Evolutionary conservation across 2,797 vertebrate species (phyloP).

Genomic region (Buceros bicornis): DNA sequence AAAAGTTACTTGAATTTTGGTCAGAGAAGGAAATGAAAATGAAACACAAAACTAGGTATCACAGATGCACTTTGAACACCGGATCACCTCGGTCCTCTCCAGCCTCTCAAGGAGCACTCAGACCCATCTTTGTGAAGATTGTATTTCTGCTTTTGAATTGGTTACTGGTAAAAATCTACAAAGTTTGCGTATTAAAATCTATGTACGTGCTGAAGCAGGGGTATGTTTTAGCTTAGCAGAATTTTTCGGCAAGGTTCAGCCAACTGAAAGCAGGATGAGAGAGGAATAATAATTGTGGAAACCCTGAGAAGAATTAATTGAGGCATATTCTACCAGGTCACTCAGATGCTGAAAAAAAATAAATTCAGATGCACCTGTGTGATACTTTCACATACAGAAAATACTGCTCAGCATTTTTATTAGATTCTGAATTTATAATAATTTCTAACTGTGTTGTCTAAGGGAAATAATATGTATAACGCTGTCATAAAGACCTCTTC

Average conservation of each 20-base stretch:
- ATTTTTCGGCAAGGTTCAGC: not conserved
- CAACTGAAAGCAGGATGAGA: not conserved
- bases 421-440: not conserved
- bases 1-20: not conserved
- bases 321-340: not conserved
- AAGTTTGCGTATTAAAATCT: not conserved
- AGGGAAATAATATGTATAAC: not conserved
- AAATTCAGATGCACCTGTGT: not conserved
- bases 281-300: not conserved
- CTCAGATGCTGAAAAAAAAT: not conserved
- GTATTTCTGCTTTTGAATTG: not conserved
- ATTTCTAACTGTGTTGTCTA: not conserved
- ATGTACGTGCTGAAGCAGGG: not conserved
- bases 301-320: conserved; percentile 24
- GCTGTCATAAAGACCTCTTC: not conserved
- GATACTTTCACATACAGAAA: not conserved
- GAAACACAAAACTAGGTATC: not conserved
- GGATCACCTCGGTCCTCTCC: not conserved
- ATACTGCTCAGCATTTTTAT: not conserved
- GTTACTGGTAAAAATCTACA: not conserved
- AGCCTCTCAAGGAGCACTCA: not conserved
- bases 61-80: not conserved
- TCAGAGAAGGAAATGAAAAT: not conserved
- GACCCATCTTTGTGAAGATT: not conserved
- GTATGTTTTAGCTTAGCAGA: not conserved